Evolutionary conservation across 2,113 vertebrate species (phyloP).

Genomic region (Petroica traversi): DNA sequence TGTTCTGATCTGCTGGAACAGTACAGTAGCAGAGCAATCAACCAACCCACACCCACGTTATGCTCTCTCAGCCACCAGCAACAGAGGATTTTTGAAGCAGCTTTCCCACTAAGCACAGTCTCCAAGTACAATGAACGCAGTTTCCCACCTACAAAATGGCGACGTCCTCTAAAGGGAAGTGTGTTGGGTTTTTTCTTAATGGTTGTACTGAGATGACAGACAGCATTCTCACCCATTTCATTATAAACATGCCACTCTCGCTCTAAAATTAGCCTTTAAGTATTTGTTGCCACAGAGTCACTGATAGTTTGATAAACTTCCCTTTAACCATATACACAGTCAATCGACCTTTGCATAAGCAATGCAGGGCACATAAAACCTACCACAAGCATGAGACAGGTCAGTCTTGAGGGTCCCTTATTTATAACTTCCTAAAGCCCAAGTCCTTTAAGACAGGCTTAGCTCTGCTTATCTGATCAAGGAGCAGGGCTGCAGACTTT

Average conservation of each 20-base stretch:
- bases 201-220: not conserved
- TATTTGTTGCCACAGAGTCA: not conserved
- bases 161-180: not conserved
- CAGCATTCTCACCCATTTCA: not conserved
- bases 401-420: not conserved
- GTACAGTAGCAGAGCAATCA: not conserved
- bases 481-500: not conserved
- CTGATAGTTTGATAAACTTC: not conserved
- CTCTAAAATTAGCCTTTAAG: not conserved
- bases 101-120: not conserved
- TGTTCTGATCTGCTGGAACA: not conserved
- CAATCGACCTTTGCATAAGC: not conserved
- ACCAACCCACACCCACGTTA: accelerated
- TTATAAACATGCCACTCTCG: not conserved
- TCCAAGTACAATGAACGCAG: no score
- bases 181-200: not conserved
- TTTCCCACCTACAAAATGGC: not conserved
- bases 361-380: not conserved
- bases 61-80: not conserved
- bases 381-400: not conserved
- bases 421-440: not conserved
- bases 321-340: not conserved
- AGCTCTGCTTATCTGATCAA: not conserved
- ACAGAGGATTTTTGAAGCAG: not conserved
- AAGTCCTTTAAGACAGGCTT: not conserved